Conservation (phyloP, 2,797 vertebrate species). For the Atherinosoma microstoma region DNA sequence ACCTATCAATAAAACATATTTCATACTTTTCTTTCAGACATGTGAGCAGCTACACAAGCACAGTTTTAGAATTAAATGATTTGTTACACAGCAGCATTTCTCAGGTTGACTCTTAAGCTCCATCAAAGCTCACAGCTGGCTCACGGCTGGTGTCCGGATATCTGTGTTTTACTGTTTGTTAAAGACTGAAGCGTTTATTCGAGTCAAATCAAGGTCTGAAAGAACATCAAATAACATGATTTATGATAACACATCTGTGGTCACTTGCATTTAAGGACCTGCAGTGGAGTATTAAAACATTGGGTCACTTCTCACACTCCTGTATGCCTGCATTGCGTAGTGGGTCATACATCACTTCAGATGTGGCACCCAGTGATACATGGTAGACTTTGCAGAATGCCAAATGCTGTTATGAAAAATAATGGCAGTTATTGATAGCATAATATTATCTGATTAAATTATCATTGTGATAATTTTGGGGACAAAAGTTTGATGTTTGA, state of each 20-base stretch:
- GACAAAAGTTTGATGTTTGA: no score
- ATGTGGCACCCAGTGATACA: no score
- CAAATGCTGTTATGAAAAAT: no score
- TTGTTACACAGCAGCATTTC: neutral
- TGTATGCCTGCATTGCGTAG: no score
- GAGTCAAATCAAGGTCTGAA: no score
- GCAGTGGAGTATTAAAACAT: neutral
- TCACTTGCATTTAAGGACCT: neutral
- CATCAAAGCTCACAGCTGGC: neutral
- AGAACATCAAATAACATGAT: neutral
- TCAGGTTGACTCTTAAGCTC: neutral
- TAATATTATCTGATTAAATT: no score
- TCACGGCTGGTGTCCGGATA: neutral
- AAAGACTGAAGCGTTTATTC: neutral
- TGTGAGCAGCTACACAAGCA: neutral
- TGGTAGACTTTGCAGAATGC: no score
- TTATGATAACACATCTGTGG: neutral
- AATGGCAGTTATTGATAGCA: no score
- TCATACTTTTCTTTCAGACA: neutral
- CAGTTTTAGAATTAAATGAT: neutral
- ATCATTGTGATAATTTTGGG: no score
- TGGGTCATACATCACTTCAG: no score
- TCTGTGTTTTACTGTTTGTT: neutral
- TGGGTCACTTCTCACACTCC: neutral
- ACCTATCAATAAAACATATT: neutral